Evolutionary conservation across 2,113 vertebrate genomes (phyloP), one percentile per base, ranked within the genome.

Genomic region (Platysternon megacephalum): DNA sequence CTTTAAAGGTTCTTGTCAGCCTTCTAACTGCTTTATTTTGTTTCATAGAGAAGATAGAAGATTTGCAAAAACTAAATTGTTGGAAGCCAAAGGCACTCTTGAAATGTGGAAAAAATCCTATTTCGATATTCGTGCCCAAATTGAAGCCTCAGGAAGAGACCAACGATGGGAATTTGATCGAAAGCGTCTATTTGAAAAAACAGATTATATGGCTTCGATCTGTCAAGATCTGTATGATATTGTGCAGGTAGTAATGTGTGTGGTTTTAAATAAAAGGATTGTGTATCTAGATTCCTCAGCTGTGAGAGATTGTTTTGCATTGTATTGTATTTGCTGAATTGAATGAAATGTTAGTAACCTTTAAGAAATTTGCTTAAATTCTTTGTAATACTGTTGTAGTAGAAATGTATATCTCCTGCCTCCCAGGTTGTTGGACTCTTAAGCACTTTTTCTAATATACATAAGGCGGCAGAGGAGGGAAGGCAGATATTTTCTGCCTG

Each of bases 141-240:
- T 99, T 6, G 99, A 99, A 96, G 97, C 98, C 12, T 98, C 98
- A 0, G 98, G 98, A 90, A 97, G 98, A 56, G 98, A 98, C 28
- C 90, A 98, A 1, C 98, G 98, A 17, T 99, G 99, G 99, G 99
- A 99, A 94, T 99, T 99, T 94, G 99, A 99, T n/a, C 97, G 97
- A 6, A 99, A 99, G 79, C 98, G 97, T 89, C 98, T 99, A 44
- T 99, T 99, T 97, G 99, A 99, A 96, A 98, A 98, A 95, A 99
- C 99, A 0, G 99, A 99, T 91, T 99, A 99, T 94, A 99, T 99
- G 98, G 96, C 99, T 84, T 93, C 95, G 11, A 95, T 99, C 96
- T 99, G 99, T 89, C 99, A 99, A 91, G 99, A 99, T 88, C 97
- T 99, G 2, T 95, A 94, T 84, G 94, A 98, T 65, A 39, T 99